phyloP scores from a whole-genome alignment of 2,113 vertebrate species.

The Heliornis fulica region DNA sequence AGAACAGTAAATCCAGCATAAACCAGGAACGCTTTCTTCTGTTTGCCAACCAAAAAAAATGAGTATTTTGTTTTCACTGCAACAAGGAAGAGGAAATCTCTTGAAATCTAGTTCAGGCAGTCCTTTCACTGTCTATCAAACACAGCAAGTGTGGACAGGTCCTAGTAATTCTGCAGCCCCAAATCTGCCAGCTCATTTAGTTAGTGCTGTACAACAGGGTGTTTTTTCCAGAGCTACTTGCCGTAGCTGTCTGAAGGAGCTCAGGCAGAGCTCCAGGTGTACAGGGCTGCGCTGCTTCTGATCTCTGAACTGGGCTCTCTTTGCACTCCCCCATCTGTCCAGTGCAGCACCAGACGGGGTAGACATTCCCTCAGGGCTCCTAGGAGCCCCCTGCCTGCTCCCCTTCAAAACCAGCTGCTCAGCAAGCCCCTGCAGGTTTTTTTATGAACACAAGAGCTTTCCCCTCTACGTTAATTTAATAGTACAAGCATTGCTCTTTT shows the following conservation, averaged over 20 bases:
- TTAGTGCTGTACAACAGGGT: background rate
- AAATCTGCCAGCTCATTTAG: background rate
- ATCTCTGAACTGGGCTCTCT: background rate
- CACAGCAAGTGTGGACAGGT: background rate
- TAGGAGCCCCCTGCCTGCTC: background rate
- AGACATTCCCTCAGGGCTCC: background rate
- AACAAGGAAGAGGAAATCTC: background rate
- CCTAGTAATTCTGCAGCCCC: background rate
- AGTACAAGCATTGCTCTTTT: background rate
- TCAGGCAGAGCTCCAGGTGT: background rate
- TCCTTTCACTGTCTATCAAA: background rate
- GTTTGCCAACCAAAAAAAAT: background rate
- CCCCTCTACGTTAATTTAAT: background rate
- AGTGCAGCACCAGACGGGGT: accelerated
- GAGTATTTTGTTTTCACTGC: background rate
- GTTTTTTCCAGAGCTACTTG: background rate
- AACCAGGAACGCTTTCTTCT: constrained; percentile 7
- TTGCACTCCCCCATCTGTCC: background rate
- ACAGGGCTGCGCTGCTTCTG: background rate
- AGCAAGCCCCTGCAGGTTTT: background rate
- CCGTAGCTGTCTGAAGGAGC: background rate
- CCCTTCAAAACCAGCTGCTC: background rate
- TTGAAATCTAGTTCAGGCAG: background rate
- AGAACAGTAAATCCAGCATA: constrained; percentile 31
- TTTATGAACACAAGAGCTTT: background rate